Conservation (phyloP, 2,888 invertebrate genomes). For the Tricholauxania praeusta region DNA sequence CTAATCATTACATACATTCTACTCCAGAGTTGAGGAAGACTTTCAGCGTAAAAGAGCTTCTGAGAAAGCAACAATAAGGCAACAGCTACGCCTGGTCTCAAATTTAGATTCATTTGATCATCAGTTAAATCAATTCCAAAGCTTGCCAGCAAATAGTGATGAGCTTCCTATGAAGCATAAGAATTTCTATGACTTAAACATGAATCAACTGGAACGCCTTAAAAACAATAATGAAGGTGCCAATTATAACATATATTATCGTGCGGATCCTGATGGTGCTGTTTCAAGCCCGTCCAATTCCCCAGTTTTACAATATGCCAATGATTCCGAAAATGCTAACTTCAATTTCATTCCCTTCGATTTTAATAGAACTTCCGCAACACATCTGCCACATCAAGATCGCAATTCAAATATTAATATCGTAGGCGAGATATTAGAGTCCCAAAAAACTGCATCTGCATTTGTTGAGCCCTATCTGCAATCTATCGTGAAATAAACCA, state of each 20-base stretch:
- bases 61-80: constrained; percentile 81
- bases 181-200: no score
- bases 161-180: constrained; percentile 23
- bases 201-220: constrained; percentile 34
- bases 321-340: constrained; percentile 3
- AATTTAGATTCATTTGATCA: constrained; percentile 67
- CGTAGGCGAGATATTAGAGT: constrained; percentile 24
- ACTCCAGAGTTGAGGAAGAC: constrained; percentile 81
- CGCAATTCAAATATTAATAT: constrained; percentile 23
- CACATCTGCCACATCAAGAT: constrained; percentile 11
- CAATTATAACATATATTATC: constrained; percentile 53
- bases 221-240: constrained; percentile 43
- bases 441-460: constrained; percentile 32
- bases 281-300: constrained; percentile 67
- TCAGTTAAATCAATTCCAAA: constrained; percentile 68
- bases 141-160: constrained; percentile 69
- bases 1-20: neutral
- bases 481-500: constrained; percentile 28
- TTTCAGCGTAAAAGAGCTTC: constrained; percentile 86
- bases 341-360: neutral
- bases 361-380: neutral
- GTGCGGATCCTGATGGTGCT: constrained; percentile 82
- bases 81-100: constrained; percentile 79
- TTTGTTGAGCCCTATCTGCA: constrained; percentile 41
- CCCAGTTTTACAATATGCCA: constrained; percentile 16